Evolutionary conservation across 2,888 invertebrate species (phyloP).

Genomic region (Eupeodes luniger): DNA sequence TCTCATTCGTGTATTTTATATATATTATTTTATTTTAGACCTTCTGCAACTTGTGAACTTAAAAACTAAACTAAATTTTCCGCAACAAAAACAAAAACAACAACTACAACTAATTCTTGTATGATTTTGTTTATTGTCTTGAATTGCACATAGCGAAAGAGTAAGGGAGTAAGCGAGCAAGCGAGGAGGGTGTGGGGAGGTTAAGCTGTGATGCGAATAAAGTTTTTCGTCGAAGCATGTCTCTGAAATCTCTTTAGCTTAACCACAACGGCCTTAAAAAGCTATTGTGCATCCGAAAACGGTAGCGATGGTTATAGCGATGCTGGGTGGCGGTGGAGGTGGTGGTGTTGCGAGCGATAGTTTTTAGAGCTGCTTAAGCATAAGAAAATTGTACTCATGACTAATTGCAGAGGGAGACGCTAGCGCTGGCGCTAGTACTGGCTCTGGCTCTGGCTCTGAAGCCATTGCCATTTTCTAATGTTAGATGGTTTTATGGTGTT

Average conservation of each 20-base stretch:
- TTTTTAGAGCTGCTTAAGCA: conserved; percentile 59
- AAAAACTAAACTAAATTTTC: background rate
- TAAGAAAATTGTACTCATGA: conserved; percentile 65
- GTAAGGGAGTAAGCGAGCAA: too few species aligned
- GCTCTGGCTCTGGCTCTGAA: too few species aligned
- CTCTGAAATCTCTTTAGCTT: conserved; percentile 39
- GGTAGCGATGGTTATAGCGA: background rate
- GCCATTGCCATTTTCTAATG: conserved; percentile 11
- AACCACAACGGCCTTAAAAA: conserved; percentile 52
- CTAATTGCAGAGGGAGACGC: conserved; percentile 58
- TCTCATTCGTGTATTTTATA: background rate
- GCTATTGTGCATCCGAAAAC: conserved; percentile 26
- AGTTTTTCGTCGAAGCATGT: conserved; percentile 40
- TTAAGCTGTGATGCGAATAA: conserved; percentile 28
- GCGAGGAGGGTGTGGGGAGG: background rate
- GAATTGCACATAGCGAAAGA: conserved; percentile 10
- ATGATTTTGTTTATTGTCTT: conserved; percentile 22
- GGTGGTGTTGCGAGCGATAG: conserved; percentile 24
- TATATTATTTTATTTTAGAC: background rate
- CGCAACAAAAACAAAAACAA: conserved; percentile 11
- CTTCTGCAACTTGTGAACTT: background rate
- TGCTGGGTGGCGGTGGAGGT: background rate
- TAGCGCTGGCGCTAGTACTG: background rate
- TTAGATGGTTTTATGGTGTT: background rate
- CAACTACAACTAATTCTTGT: conserved; percentile 19